Conservation (phyloP, 2,888 invertebrate species). For the Cartodere bifasciata region DNA sequence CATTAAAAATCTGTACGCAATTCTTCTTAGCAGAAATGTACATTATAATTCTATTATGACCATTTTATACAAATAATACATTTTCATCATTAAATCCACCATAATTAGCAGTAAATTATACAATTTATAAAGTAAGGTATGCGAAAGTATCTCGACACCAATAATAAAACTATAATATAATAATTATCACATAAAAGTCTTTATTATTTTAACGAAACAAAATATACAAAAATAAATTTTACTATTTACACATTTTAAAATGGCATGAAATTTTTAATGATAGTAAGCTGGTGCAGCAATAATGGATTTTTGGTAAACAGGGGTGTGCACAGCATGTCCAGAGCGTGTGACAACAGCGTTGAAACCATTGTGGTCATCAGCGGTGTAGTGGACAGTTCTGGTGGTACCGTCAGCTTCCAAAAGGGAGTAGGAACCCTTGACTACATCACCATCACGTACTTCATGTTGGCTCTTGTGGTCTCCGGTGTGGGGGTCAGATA, state of each 20-base stretch:
- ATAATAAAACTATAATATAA: no score
- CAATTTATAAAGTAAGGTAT: no score
- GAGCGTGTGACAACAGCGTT: conserved; percentile 19
- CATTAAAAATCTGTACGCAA: no score
- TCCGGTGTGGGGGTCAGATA: conserved; percentile 8
- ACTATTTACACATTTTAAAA: no score
- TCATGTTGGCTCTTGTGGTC: conserved; percentile 11
- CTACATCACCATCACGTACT: conserved; percentile 39
- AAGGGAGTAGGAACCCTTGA: conserved; percentile 27
- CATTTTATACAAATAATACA: no score
- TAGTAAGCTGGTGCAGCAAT: conserved; percentile 4
- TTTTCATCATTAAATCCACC: no score
- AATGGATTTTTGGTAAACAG: conserved; percentile 11
- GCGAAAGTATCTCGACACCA: no score
- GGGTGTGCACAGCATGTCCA: conserved; percentile 40
- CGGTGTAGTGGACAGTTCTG: conserved; percentile 35
- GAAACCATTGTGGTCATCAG: conserved; percentile 42
- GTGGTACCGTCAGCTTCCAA: conserved; percentile 9
- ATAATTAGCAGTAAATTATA: no score
- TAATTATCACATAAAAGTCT: background rate
- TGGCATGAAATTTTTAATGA: conserved; percentile 2
- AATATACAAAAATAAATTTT: no score
- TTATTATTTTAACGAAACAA: background rate
- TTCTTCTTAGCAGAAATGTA: no score
- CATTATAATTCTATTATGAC: no score